A percentile compares a stretch with the other conserved stretches of the same genome.
These are phyloP conservation scores for Papilio elwesi DNA, from an alignment of 2,888 invertebrate genomes.

Conservation along the genomic window DNA sequence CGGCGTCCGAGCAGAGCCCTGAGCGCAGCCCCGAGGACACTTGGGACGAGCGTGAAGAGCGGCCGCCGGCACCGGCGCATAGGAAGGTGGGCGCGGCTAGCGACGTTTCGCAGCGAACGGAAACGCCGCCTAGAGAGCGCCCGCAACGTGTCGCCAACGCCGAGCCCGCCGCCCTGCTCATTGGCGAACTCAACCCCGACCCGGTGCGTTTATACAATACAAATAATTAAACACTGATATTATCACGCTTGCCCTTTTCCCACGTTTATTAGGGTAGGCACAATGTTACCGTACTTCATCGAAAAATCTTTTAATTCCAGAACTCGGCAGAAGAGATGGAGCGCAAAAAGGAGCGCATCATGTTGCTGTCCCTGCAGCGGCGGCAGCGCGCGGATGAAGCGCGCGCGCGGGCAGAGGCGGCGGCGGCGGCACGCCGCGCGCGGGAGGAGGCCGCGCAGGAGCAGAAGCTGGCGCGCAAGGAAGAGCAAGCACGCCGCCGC, in stretches of 20 bases:
- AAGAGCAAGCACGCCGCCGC: conserved; percentile 94
- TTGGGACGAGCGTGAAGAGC: conserved; percentile 25
- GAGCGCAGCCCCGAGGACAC: conserved; percentile 65
- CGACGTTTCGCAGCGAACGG: conserved; percentile 51
- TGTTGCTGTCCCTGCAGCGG: conserved; percentile 94
- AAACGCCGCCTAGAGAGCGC: conserved; percentile 59
- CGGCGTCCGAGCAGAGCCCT: conserved; percentile 62
- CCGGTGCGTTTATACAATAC: conserved; percentile 60
- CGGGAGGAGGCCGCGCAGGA: conserved; percentile 90
- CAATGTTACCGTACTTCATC: no score
- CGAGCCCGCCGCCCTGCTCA: conserved; percentile 74
- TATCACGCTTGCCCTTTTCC: no score
- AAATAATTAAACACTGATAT: no score
- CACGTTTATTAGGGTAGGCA: no score
- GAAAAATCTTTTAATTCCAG: conserved; percentile 68
- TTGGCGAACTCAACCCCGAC: conserved; percentile 74
- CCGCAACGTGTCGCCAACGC: conserved; percentile 53
- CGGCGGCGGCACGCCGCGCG: conserved; percentile 89
- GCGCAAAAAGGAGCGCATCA: conserved; percentile 95
- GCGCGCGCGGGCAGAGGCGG: conserved; percentile 92
- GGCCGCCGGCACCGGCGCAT: conserved; percentile 50
- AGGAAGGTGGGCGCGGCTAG: conserved; percentile 46
- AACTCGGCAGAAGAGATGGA: conserved; percentile 95
- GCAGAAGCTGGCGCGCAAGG: conserved; percentile 88
- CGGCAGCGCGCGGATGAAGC: conserved; percentile 96